A percentile compares a stretch with the other conserved stretches of the same genome.
Conservation (phyloP, 2,797 vertebrate species). For the Neosilurus mollespiculum region DNA sequence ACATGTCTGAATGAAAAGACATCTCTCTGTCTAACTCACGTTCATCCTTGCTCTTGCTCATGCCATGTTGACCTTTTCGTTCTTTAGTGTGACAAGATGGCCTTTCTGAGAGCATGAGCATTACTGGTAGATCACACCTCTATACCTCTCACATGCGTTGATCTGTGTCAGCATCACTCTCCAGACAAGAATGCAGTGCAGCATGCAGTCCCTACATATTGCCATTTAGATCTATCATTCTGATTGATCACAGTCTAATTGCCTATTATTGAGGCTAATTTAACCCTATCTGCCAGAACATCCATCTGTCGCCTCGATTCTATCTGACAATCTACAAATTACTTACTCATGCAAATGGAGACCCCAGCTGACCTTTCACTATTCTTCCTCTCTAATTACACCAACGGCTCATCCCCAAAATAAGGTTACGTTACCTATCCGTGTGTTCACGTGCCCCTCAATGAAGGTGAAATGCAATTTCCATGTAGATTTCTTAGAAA, state of each 20-base stretch:
- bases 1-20: neutral
- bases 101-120: slow-evolving; percentile 53
- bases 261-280: slow-evolving; percentile 99
- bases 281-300: slow-evolving; percentile 88
- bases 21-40: neutral
- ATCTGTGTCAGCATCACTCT: slow-evolving; percentile 45
- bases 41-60: slow-evolving; percentile 31
- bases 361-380: slow-evolving; percentile 90
- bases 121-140: neutral
- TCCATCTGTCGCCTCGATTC: slow-evolving; percentile 93
- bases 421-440: slow-evolving; percentile 89
- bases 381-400: slow-evolving; percentile 97
- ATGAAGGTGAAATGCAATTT: slow-evolving; percentile 99
- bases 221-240: slow-evolving; percentile 99
- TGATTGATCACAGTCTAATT: slow-evolving; percentile 99
- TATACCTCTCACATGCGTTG: slow-evolving; percentile 1
- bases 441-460: slow-evolving; percentile 87
- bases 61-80: slow-evolving; percentile 61
- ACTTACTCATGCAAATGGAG: slow-evolving; percentile 97
- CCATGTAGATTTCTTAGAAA: slow-evolving; percentile 89
- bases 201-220: slow-evolving; percentile 83
- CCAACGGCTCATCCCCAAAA: slow-evolving; percentile 93
- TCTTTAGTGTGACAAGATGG: slow-evolving; percentile 58
- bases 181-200: slow-evolving; percentile 70
- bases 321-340: slow-evolving; percentile 96